A percentile compares a stretch with the other conserved stretches of the same genome.
These are phyloP conservation scores for Drosophila subsilvestris DNA, from an alignment of 2,888 invertebrate genomes.

Conservation along the genomic window DNA sequence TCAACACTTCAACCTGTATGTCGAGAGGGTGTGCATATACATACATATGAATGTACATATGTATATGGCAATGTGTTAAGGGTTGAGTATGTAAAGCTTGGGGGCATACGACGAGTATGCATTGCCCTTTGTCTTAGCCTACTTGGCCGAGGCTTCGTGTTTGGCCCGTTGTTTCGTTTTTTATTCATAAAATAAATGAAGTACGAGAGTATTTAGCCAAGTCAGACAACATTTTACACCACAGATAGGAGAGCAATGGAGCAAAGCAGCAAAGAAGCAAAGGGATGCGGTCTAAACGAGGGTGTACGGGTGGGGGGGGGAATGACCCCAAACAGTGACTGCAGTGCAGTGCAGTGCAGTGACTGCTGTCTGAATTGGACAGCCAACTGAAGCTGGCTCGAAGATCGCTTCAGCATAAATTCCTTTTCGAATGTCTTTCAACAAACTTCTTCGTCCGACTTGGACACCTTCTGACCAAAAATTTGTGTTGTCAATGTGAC, in stretches of 20 bases:
- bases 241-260: too few species aligned
- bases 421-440: too few species aligned
- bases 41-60: too few species aligned
- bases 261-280: background rate
- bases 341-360: conserved; percentile 37
- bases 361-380: conserved; percentile 37
- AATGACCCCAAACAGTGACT: conserved; percentile 49
- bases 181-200: conserved; percentile 80
- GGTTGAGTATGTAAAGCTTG: conserved; percentile 5
- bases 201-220: conserved; percentile 71
- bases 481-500: conserved; percentile 31
- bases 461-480: background rate
- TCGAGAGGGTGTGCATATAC: conserved; percentile 59
- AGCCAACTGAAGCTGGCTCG: background rate
- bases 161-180: conserved; percentile 54
- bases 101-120: conserved; percentile 8
- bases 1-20: conserved; percentile 74
- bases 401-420: background rate
- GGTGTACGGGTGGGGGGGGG: too few species aligned
- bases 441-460: background rate
- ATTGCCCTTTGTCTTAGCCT: conserved; percentile 26
- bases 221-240: conserved; percentile 48
- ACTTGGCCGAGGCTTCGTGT: conserved; percentile 26
- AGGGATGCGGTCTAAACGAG: background rate
- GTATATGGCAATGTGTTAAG: conserved; percentile 2